Evolutionary conservation across 2,797 vertebrate species (phyloP), one percentile per base, ranked within the genome.

Genomic region (Schizopygopsis pylzovi): DNA sequence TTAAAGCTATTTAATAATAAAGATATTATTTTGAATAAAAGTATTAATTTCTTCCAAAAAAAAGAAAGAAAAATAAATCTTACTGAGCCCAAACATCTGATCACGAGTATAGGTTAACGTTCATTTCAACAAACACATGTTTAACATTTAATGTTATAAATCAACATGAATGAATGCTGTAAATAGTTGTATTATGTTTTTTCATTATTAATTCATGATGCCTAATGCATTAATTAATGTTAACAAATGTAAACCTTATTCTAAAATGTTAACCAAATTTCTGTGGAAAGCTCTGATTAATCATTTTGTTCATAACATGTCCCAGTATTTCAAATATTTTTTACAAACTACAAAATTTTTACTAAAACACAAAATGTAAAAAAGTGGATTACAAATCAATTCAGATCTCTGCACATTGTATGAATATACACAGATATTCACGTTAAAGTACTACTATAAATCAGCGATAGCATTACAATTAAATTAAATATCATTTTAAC

Each of bases 381-480:
- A 6, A 52, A 18, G 8, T 33, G 25, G 25, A 25, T 28, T 73
- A 49, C n/a, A 73, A 25, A 28, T 73, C 1, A 49, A 6, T 1
- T 49, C n/a, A 33, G 4, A 49, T 28, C 25, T 28, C 7, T 28
- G 15, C 4, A 75, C 72, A 49, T 49, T 73, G 28, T 49, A 73
- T 49, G 15, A 25, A 33, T 28, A 1, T 59, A 59, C 12, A 68
- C 4, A 43, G 4, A 22, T 6, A 13, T 71, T 52, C 13, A n/a
- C 45, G 7, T 71, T 71, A 71, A 71, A 33, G 37, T 76, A 52
- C 72, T 52, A 33, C 25, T 76, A 52, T 6, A 76, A 75, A 76
- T 18, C 72, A 33, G 28, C 52, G 15, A 3, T n/a, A 25, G 12
- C 12, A 63, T 63, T 28, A 63, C 18, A 67, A 37, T 18, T 4